Conservation (phyloP, 2,888 invertebrate genomes). For the Spodoptera littoralis region DNA sequence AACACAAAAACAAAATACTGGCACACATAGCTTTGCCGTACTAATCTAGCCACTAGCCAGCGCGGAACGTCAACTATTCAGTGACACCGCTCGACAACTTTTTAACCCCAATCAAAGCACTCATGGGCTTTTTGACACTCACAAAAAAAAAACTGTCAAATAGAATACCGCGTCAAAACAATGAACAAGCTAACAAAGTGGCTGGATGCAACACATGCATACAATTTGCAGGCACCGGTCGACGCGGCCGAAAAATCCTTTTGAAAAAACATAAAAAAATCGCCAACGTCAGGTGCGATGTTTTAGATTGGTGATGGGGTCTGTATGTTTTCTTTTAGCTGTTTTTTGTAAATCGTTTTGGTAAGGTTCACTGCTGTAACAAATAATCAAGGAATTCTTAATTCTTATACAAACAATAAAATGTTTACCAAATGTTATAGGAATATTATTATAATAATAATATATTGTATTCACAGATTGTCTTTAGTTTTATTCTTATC, state of each 20-base stretch:
- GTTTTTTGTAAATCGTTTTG: constrained; percentile 14
- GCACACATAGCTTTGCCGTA: background rate
- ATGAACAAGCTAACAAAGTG: constrained; percentile 52
- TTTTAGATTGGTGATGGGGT: constrained; percentile 34
- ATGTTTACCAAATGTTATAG: no score
- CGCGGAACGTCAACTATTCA: constrained; percentile 16
- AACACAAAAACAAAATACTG: constrained; percentile 9
- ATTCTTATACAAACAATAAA: no score
- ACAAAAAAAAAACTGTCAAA: constrained; percentile 51
- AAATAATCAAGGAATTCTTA: no score
- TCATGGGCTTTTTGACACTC: constrained; percentile 54
- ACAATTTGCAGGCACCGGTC: constrained; percentile 46
- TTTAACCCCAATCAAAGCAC: constrained; percentile 50
- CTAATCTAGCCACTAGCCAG: constrained; percentile 14
- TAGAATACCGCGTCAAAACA: constrained; percentile 56
- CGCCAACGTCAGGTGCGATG: constrained; percentile 13
- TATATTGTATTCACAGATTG: no score
- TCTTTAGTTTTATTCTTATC: no score
- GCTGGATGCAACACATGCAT: constrained; percentile 49
- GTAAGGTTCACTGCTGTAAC: no score
- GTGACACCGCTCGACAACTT: constrained; percentile 43
- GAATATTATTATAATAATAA: no score
- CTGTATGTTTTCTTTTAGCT: constrained; percentile 28
- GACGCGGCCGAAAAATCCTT: constrained; percentile 65
- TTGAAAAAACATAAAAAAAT: constrained; percentile 65